These are phyloP conservation scores for Latheticus oryzae DNA, from an alignment of 2,888 invertebrate genomes.

Conservation along the genomic window DNA sequence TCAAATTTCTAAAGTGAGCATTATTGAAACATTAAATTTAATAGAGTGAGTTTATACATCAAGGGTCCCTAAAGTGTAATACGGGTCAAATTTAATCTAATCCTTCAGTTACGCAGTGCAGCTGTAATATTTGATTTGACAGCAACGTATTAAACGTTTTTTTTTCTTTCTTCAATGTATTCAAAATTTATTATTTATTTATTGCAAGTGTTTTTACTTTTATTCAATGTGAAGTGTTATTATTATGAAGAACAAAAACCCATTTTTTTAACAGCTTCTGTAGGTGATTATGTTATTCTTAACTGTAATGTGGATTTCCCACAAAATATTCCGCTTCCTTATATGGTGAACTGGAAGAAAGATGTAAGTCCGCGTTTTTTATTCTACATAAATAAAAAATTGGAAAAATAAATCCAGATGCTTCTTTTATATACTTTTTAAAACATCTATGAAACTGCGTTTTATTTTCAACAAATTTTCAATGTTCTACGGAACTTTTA, in stretches of 20 bases:
- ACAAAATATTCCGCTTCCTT: slow-evolving; percentile 85
- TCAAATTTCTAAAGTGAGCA: too few species aligned
- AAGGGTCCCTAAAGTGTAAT: slow-evolving; percentile 34
- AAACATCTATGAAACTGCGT: too few species aligned
- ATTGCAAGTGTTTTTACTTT: slow-evolving; percentile 4
- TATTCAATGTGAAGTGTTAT: slow-evolving; percentile 45
- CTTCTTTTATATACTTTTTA: too few species aligned
- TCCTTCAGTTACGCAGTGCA: slow-evolving; percentile 38
- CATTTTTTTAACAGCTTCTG: slow-evolving; percentile 70
- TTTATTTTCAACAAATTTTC: too few species aligned
- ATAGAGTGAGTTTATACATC: slow-evolving; percentile 8
- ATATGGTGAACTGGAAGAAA: slow-evolving; percentile 91
- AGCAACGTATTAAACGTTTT: slow-evolving; percentile 15
- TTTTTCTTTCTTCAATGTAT: too few species aligned
- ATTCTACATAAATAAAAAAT: too few species aligned
- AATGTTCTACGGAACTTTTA: too few species aligned
- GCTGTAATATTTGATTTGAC: slow-evolving; percentile 41
- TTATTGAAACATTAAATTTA: slow-evolving; percentile 24
- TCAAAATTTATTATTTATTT: slow-evolving; percentile 11
- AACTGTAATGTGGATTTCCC: slow-evolving; percentile 91
- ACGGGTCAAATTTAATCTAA: slow-evolving; percentile 40
- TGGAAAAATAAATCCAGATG: too few species aligned
- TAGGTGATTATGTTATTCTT: slow-evolving; percentile 83
- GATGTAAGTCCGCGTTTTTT: slow-evolving; percentile 86
- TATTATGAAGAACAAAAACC: slow-evolving; percentile 60